These are phyloP conservation scores for Neosilurus hyrtlii DNA, from an alignment of 2,797 vertebrate species.

Conservation along the genomic window DNA sequence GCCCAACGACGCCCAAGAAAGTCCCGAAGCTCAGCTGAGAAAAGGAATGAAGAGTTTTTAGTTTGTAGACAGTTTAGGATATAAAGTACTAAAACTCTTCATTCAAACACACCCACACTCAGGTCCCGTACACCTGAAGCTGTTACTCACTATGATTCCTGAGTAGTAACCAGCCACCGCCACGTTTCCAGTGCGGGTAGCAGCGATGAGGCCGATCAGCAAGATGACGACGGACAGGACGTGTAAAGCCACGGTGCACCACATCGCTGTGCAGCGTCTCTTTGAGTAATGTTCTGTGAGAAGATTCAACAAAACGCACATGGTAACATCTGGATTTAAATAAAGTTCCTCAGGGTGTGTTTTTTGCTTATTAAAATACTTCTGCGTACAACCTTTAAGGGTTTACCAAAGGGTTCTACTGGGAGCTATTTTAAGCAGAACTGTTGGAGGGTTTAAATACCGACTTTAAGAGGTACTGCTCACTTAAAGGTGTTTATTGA, in stretches of 20 bases:
- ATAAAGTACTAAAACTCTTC: background rate
- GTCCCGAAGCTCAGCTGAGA: conserved; percentile 91
- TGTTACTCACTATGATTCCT: conserved; percentile 86
- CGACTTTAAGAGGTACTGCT: background rate
- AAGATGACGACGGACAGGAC: conserved; percentile 80
- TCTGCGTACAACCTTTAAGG: background rate
- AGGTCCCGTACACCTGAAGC: background rate
- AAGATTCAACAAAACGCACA: conserved; percentile 15
- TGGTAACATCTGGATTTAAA: background rate
- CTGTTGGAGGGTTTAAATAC: background rate
- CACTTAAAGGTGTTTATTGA: no score
- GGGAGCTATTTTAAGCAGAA: background rate
- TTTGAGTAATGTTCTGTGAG: conserved; percentile 76
- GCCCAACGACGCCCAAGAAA: conserved; percentile 88
- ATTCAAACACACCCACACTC: background rate
- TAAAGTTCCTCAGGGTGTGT: background rate
- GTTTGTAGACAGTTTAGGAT: background rate
- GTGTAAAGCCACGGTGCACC: conserved; percentile 81
- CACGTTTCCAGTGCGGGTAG: conserved; percentile 89
- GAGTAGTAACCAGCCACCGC: conserved; percentile 89
- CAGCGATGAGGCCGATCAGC: conserved; percentile 82
- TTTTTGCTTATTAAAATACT: background rate
- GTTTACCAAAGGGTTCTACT: background rate
- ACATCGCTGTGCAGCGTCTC: conserved; percentile 81
- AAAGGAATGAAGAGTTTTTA: background rate